These are phyloP conservation scores for Scaptomyza tumidula DNA, from an alignment of 2,888 invertebrate genomes.

Conservation along the genomic window DNA sequence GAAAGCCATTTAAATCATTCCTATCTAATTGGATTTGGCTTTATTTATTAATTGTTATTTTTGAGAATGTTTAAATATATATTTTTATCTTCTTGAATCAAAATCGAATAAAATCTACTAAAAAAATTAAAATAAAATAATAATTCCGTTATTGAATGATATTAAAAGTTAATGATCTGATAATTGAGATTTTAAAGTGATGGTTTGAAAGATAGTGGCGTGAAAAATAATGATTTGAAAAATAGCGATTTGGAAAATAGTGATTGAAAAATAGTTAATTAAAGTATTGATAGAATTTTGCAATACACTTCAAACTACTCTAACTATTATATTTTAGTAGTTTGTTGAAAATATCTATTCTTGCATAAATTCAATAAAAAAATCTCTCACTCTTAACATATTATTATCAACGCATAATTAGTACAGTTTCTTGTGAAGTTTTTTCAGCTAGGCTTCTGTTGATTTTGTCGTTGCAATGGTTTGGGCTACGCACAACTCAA, in stretches of 20 bases:
- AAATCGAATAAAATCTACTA: too few species aligned
- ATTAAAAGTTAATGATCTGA: too few species aligned
- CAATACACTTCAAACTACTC: not conserved
- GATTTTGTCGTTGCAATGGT: not conserved
- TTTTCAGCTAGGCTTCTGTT: slow-evolving; percentile 5
- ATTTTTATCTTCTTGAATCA: too few species aligned
- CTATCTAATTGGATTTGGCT: not conserved
- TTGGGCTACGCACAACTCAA: slow-evolving; percentile 38
- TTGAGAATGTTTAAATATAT: too few species aligned
- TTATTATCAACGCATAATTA: slow-evolving; percentile 6
- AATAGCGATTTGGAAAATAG: too few species aligned
- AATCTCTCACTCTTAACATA: not conserved
- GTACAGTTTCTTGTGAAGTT: slow-evolving; percentile 21
- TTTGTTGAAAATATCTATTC: slow-evolving; percentile 15
- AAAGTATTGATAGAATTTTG: too few species aligned
- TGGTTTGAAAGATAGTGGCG: not conserved
- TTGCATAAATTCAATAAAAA: not conserved
- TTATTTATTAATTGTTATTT: not conserved
- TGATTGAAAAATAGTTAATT: too few species aligned
- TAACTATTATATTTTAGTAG: too few species aligned
- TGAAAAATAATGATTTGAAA: slow-evolving; percentile 19
- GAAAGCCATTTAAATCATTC: too few species aligned
- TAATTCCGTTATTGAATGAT: too few species aligned
- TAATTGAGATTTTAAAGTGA: too few species aligned
- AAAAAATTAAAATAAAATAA: too few species aligned